phyloP scores from a whole-genome alignment of 2,888 invertebrate species.

The Malthinus seriepunctatus region DNA sequence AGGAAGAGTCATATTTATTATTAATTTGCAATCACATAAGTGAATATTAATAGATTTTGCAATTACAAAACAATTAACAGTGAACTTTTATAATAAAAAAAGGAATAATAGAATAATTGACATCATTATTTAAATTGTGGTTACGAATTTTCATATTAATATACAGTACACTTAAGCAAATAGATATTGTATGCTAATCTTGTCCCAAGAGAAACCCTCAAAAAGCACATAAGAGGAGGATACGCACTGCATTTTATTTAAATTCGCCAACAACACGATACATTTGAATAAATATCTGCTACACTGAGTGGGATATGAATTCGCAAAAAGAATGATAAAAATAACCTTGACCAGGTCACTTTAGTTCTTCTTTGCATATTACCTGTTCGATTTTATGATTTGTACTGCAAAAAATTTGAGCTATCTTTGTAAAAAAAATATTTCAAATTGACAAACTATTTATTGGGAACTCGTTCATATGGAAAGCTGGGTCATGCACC shows the following conservation, averaged over 20 bases:
- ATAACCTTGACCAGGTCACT: constrained; percentile 28
- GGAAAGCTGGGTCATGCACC: no score
- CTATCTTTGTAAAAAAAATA: no score
- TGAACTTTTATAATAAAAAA: no score
- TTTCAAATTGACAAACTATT: no score
- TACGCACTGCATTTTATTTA: constrained; percentile 19
- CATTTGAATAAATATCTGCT: constrained; percentile 12
- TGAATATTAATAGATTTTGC: no score
- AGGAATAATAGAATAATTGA: neutral
- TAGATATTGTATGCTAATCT: constrained; percentile 16
- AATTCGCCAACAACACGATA: constrained; percentile 12
- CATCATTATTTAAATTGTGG: constrained; percentile 1
- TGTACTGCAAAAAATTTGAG: neutral
- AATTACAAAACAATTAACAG: no score
- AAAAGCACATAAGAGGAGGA: constrained; percentile 1
- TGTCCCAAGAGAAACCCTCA: constrained; percentile 12
- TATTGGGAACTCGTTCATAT: no score
- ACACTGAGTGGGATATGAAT: constrained; percentile 4
- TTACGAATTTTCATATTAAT: constrained; percentile 1
- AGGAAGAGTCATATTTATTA: no score
- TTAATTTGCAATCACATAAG: no score
- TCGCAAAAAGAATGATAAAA: constrained; percentile 17
- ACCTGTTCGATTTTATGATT: neutral
- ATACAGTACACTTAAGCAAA: neutral
- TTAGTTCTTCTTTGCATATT: constrained; percentile 7